Conservation (phyloP, 1,140 invertebrate species). For the Lucilia cuprina region DNA sequence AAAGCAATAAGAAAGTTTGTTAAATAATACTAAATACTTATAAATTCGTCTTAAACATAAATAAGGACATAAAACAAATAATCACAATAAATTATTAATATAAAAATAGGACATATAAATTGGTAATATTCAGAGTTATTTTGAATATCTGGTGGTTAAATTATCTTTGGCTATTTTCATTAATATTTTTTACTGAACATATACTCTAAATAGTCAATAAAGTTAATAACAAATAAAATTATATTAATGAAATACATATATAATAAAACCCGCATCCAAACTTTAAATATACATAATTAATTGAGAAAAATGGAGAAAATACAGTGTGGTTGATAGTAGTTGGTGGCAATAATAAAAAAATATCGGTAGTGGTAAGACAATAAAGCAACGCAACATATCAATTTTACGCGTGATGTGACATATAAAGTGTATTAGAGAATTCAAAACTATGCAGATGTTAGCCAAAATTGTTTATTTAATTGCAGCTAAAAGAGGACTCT, state of each 20-base stretch:
- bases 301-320: background rate
- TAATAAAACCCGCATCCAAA: background rate
- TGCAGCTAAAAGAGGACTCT: slow-evolving; percentile 60
- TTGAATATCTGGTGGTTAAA: background rate
- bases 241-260: background rate
- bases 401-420: background rate
- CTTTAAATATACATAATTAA: background rate
- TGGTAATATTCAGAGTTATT: background rate
- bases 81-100: background rate
- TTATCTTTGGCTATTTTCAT: background rate
- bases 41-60: background rate
- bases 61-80: background rate
- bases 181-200: background rate
- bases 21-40: slow-evolving; percentile 10
- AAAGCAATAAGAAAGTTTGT: background rate
- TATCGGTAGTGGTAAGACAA: background rate
- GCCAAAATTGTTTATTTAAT: slow-evolving; percentile 47
- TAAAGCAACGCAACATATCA: slow-evolving; percentile 1
- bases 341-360: background rate
- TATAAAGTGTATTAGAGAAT: slow-evolving; percentile 46
- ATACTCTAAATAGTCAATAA: background rate
- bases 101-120: background rate
- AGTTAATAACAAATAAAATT: slow-evolving; percentile 2
- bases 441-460: slow-evolving; percentile 46
- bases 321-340: background rate